Evolutionary conservation across 2,888 invertebrate genomes (phyloP).

Genomic region (Temnothorax unifasciatus): DNA sequence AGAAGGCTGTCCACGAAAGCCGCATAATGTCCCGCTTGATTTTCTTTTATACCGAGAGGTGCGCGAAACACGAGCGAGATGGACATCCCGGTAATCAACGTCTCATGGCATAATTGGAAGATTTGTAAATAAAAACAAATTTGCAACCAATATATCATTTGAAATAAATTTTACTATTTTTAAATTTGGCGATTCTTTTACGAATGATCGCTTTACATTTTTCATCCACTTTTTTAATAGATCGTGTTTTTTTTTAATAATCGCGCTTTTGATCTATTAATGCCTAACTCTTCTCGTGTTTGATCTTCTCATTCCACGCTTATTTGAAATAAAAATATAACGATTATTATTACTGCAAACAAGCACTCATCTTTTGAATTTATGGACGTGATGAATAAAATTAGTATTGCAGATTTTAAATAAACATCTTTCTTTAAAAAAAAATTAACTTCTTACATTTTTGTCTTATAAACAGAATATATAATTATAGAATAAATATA

Average conservation of each 20-base stretch:
- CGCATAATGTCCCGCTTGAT: slow-evolving; percentile 46
- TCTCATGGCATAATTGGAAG: slow-evolving; percentile 3
- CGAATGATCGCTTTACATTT: background rate
- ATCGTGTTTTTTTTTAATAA: background rate
- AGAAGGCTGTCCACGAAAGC: slow-evolving; percentile 57
- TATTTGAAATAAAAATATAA: background rate
- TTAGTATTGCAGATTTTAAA: background rate
- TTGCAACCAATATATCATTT: background rate
- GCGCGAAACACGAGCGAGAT: slow-evolving; percentile 29
- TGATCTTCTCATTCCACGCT: background rate
- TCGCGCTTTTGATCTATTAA: background rate
- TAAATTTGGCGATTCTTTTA: background rate
- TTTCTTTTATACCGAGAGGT: slow-evolving; percentile 27
- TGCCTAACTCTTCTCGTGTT: background rate
- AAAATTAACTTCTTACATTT: background rate
- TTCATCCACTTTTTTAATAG: background rate
- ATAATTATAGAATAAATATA: background rate
- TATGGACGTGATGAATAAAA: background rate
- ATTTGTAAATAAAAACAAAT: background rate
- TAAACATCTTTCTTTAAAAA: background rate
- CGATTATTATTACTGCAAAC: background rate
- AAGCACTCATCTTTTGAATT: background rate
- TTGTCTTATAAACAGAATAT: background rate
- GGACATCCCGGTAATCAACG: background rate
- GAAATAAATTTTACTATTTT: background rate